phyloP scores from a whole-genome alignment of 2,888 invertebrate species.

The Drosophila birchii region DNA sequence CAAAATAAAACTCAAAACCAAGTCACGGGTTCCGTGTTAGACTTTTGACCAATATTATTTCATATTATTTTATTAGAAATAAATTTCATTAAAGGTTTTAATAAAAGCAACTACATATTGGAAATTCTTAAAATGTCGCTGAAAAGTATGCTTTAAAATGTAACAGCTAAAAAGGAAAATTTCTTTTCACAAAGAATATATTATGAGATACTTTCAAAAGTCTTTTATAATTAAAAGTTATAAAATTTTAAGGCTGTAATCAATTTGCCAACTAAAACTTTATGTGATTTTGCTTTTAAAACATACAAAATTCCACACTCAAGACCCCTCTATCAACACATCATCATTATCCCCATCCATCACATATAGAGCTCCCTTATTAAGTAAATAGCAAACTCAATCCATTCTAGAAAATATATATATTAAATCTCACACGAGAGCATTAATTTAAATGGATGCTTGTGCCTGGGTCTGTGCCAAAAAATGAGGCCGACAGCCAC shows the following conservation, averaged over 20 bases:
- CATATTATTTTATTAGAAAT: too few relatives aligned
- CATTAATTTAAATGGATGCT: slow-evolving; percentile 23
- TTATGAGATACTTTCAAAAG: too few relatives aligned
- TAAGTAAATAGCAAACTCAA: neutral
- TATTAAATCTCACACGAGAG: slow-evolving; percentile 5
- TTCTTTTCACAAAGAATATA: too few relatives aligned
- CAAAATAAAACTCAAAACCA: too few relatives aligned
- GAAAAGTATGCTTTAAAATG: neutral
- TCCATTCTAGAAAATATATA: neutral
- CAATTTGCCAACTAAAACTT: neutral
- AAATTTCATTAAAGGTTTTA: neutral
- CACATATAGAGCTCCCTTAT: slow-evolving; percentile 12
- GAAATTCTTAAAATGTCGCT: neutral
- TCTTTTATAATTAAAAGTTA: neutral
- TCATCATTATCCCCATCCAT: slow-evolving; percentile 11
- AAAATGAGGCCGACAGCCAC: slow-evolving; percentile 37
- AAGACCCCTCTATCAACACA: slow-evolving; percentile 19
- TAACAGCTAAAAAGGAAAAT: too few relatives aligned
- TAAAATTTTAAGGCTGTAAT: neutral
- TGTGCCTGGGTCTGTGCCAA: slow-evolving; percentile 57
- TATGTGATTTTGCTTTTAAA: neutral
- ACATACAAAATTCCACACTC: neutral
- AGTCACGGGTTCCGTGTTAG: too few relatives aligned
- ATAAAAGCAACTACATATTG: neutral
- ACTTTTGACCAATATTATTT: too few relatives aligned